These are phyloP conservation scores for Hemicentrotus pulcherrimus DNA, from an alignment of 35 echinoderm and acorn worm genomes.

Conservation along the genomic window DNA sequence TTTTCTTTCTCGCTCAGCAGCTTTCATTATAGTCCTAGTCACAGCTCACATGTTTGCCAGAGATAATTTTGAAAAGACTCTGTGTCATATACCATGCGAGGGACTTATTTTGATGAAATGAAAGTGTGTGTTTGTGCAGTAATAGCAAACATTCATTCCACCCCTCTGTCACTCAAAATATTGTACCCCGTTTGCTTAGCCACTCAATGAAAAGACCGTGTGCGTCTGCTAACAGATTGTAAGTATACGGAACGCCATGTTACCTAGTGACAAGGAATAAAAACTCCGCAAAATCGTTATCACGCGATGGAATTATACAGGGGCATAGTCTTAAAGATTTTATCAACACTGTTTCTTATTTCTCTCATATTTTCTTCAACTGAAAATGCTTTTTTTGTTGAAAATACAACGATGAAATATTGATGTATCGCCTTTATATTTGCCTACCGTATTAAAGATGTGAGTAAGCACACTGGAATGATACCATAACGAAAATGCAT, in stretches of 20 bases:
- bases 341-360: background rate
- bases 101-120: background rate
- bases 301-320: background rate
- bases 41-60: background rate
- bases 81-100: background rate
- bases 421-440: background rate
- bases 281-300: background rate
- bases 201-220: background rate
- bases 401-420: background rate
- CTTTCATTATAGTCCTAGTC: background rate
- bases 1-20: background rate
- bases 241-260: conserved; percentile 16
- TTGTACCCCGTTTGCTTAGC: background rate
- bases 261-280: background rate
- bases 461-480: background rate
- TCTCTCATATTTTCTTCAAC: background rate
- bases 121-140: background rate
- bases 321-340: background rate
- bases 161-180: conserved; percentile 9
- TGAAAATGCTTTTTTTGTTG: background rate
- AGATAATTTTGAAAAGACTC: conserved; percentile 7
- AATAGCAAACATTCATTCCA: background rate
- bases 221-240: background rate
- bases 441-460: background rate
- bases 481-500: background rate